Percentiles rank a stretch among this genome's conserved stretches.
phyloP scores from a whole-genome alignment of 2,113 vertebrate genomes.

The Indri indri region DNA sequence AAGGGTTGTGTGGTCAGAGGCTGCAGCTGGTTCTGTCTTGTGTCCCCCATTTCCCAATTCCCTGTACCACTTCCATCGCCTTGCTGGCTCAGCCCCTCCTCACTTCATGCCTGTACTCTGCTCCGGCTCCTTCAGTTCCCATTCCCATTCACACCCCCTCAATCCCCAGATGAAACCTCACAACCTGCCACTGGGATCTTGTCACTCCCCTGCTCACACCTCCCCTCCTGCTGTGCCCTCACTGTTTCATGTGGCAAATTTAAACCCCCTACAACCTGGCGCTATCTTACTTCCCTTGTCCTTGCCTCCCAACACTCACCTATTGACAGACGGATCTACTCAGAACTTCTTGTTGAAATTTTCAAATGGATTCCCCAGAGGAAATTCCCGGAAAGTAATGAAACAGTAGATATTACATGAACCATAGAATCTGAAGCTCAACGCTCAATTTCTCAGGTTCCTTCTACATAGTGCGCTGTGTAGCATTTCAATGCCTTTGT shows the following conservation, averaged over 20 bases:
- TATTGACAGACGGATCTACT: neutral
- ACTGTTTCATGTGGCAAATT: neutral
- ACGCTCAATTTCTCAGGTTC: neutral
- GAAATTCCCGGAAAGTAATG: neutral
- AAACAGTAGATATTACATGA: neutral
- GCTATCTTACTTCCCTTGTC: neutral
- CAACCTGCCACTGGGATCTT: neutral
- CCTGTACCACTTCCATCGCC: accelerated
- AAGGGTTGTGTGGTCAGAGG: neutral
- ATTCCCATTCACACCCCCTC: neutral
- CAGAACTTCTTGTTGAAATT: neutral
- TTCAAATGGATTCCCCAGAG: neutral
- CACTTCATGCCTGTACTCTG: neutral
- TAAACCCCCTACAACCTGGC: neutral
- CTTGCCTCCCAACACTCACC: neutral
- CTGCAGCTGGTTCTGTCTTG: neutral
- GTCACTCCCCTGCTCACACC: neutral
- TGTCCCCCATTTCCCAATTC: neutral
- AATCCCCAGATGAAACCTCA: neutral
- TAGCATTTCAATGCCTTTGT: neutral
- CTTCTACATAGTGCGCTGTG: neutral
- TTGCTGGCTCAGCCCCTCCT: neutral
- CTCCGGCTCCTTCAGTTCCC: neutral
- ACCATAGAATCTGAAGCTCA: neutral
- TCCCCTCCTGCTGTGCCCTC: neutral